Evolutionary conservation across 1,140 invertebrate species (phyloP), one percentile per base, ranked within the genome.

Genomic region (Penaeus japonicus): DNA sequence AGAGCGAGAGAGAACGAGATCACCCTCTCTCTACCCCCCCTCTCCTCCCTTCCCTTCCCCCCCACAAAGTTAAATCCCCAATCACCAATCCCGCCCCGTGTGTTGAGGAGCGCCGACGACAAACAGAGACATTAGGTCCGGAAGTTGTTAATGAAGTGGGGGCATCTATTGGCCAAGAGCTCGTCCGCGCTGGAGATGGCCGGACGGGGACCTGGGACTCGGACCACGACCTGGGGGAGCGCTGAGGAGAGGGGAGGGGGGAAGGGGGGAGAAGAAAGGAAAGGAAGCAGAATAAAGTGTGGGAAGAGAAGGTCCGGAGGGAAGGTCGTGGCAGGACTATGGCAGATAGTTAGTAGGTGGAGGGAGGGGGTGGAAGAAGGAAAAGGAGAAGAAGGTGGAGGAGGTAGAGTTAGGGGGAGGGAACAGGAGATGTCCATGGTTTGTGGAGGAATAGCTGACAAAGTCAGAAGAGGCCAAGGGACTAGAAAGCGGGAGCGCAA

Each of bases 111-210:
- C 54, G 65, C 75, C 84, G 75, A 75, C 84, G 84, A 86, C 84
- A 86, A 86, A 86, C 84, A 86, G 84, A 86, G 84, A 86, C 84
- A 86, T 86, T 86, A 86, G 84, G 84, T 78, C 84, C 24, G 84
- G 84, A 86, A 86, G 84, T 86, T 86, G 84, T 86, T 86, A 86
- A 86, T 86, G 84, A 86, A 86, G 84, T 86, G 84, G 84, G 39
- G 84, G 75, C 84, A 79, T 79, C 84, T 86, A 86, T 86, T 86
- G 84, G 57, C 54, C 73, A 57, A 57, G 62, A 62, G 73, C 54
- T 59, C 84, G 73, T 79, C 84, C 55, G 59, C 73, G 32, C 73
- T 10, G 20, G 17, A 54, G 70, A 86, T 86, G 84, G 84, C 75
- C 84, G 75, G 75, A 39, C 32, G 59, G 84, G 84, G 84, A 86